These are phyloP conservation scores for Drosophila obscura DNA, from an alignment of 1,140 invertebrate species.

Conservation along the genomic window DNA sequence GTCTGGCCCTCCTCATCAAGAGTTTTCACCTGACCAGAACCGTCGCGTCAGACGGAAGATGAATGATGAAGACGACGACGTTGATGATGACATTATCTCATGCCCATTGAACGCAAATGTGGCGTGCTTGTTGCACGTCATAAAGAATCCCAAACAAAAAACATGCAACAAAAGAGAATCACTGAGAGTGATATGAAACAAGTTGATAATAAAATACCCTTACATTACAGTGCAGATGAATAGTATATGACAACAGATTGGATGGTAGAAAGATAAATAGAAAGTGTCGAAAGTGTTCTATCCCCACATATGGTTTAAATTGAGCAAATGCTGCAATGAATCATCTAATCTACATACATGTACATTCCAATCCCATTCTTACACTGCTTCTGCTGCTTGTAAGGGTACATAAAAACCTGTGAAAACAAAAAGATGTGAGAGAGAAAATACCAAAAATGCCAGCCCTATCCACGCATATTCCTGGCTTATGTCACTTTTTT, in stretches of 20 bases:
- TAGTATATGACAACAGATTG: too few relatives aligned
- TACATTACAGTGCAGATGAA: too few relatives aligned
- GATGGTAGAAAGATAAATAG: too few relatives aligned
- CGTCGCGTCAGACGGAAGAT: constrained; percentile 29
- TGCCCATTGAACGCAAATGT: constrained; percentile 81
- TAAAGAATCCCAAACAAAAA: constrained; percentile 45
- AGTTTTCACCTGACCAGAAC: constrained; percentile 44
- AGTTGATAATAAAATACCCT: neutral
- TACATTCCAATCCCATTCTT: too few relatives aligned
- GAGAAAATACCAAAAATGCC: constrained; percentile 19
- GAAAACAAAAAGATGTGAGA: constrained; percentile 12
- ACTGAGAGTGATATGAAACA: neutral
- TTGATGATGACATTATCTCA: constrained; percentile 80
- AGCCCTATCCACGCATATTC: too few relatives aligned
- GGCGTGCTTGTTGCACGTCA: constrained; percentile 74
- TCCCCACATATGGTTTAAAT: too few relatives aligned
- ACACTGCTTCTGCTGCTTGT: too few relatives aligned
- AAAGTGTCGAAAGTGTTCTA: too few relatives aligned
- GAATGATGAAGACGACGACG: constrained; percentile 45
- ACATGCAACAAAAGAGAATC: constrained; percentile 23
- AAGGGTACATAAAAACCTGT: neutral
- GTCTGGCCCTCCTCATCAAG: neutral
- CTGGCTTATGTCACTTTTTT: constrained; percentile 29
- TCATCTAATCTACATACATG: too few relatives aligned
- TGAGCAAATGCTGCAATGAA: too few relatives aligned